A percentile compares a stretch with the other conserved stretches of the same genome.
Evolutionary conservation across 2,888 invertebrate species (phyloP).

Genomic region (Leptarthrus brevirostris): DNA sequence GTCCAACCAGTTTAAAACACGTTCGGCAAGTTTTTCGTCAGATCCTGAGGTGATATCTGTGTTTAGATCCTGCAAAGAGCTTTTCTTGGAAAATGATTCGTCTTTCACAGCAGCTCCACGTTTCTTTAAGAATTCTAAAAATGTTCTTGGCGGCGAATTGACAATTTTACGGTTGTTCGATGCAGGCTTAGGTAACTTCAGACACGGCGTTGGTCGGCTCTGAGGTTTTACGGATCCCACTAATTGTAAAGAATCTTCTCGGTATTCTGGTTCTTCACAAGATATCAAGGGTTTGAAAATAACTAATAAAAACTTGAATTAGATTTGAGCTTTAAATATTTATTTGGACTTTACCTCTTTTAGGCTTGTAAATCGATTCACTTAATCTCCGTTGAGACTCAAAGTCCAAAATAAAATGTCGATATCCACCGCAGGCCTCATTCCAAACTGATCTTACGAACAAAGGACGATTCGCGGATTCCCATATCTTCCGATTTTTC

Average conservation of each 20-base stretch:
- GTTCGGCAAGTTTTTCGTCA: slow-evolving; percentile 72
- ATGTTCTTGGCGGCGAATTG: slow-evolving; percentile 56
- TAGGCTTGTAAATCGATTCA: slow-evolving; percentile 24
- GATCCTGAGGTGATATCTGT: slow-evolving; percentile 55
- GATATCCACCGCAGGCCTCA: slow-evolving; percentile 68
- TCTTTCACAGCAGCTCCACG: slow-evolving; percentile 54
- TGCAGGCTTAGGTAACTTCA: slow-evolving; percentile 14
- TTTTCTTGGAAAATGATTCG: slow-evolving; percentile 59
- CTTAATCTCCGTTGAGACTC: slow-evolving; percentile 55
- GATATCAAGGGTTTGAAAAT: neutral
- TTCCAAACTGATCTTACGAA: slow-evolving; percentile 77
- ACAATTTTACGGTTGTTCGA: slow-evolving; percentile 41
- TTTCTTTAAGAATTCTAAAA: slow-evolving; percentile 55
- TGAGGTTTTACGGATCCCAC: slow-evolving; percentile 51
- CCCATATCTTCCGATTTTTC: slow-evolving; percentile 71
- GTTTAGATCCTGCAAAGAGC: slow-evolving; percentile 61
- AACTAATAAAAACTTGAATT: slow-evolving; percentile 13
- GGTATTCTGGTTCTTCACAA: neutral
- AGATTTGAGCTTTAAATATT: no score
- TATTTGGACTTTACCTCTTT: slow-evolving; percentile 47
- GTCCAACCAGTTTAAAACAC: slow-evolving; percentile 84
- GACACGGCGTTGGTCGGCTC: slow-evolving; percentile 7
- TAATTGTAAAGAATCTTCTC: slow-evolving; percentile 36
- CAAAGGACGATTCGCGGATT: slow-evolving; percentile 73
- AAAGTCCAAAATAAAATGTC: slow-evolving; percentile 64